A percentile compares a stretch with the other conserved stretches of the same genome.
Evolutionary conservation across 2,113 vertebrate species (phyloP).

Genomic region (Silurus meridionalis): DNA sequence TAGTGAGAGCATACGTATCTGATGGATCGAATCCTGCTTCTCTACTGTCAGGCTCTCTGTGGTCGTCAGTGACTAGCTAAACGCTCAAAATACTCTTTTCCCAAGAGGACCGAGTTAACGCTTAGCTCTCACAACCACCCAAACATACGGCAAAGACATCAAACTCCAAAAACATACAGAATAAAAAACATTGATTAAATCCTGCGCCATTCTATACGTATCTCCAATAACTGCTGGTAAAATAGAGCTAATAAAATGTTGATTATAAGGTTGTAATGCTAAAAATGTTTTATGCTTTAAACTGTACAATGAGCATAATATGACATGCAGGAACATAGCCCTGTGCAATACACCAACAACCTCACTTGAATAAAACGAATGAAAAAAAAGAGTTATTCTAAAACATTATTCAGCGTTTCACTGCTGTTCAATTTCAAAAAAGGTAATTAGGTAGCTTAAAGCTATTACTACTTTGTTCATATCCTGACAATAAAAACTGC

Average conservation of each 20-base stretch:
- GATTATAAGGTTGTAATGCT: background rate
- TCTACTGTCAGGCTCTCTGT: constrained; percentile 17
- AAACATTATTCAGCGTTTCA: background rate
- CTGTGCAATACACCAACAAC: background rate
- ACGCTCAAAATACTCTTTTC: constrained; percentile 52
- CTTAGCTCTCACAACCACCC: constrained; percentile 65
- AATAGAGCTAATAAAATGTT: background rate
- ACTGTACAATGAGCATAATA: background rate
- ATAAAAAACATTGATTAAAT: constrained; percentile 7
- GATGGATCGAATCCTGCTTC: constrained; percentile 19
- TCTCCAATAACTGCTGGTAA: background rate
- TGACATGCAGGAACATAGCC: background rate
- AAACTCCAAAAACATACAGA: constrained; percentile 56
- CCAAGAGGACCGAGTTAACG: constrained; percentile 55
- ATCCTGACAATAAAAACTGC: background rate
- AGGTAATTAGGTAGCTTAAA: constrained; percentile 1
- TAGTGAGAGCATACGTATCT: constrained; percentile 9
- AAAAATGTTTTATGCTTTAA: background rate
- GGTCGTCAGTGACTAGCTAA: constrained; percentile 49
- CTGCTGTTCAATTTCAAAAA: constrained; percentile 4
- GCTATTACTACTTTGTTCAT: constrained; percentile 4
- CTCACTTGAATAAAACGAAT: background rate
- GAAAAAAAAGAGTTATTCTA: background rate
- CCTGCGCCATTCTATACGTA: background rate
- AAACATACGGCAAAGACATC: constrained; percentile 60